These are phyloP conservation scores for Calcarius ornatus DNA, from an alignment of 2,113 vertebrate species.

Conservation along the genomic window DNA sequence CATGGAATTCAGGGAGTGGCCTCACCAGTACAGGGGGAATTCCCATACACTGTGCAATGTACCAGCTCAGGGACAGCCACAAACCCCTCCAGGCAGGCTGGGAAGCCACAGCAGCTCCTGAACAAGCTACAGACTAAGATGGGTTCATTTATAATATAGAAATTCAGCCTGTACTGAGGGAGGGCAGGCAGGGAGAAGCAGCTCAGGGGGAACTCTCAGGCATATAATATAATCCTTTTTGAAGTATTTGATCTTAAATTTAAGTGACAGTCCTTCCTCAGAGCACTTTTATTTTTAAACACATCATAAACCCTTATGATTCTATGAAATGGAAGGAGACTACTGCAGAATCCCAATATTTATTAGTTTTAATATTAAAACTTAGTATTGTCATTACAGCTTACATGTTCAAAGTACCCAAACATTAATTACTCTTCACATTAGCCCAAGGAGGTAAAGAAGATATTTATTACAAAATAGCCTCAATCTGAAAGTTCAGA, in stretches of 20 bases:
- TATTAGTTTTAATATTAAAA: constrained; percentile 29
- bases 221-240: background rate
- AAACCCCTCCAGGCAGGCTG: background rate
- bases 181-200: background rate
- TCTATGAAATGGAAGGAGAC: background rate
- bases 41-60: background rate
- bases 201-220: background rate
- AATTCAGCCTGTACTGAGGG: background rate
- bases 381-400: background rate
- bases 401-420: background rate
- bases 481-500: background rate
- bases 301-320: background rate
- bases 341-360: background rate
- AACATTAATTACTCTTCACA: background rate
- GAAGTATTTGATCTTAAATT: constrained; percentile 30
- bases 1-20: background rate
- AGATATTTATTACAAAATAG: background rate
- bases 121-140: background rate
- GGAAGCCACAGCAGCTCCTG: background rate
- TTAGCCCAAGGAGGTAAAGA: background rate
- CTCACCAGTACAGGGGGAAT: background rate
- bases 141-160: background rate
- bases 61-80: background rate
- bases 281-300: constrained; percentile 41
- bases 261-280: constrained; percentile 20